A percentile compares a stretch with the other conserved stretches of the same genome.
Conservation (phyloP, 2,797 vertebrate genomes). For the Tenualosa ilisha region DNA sequence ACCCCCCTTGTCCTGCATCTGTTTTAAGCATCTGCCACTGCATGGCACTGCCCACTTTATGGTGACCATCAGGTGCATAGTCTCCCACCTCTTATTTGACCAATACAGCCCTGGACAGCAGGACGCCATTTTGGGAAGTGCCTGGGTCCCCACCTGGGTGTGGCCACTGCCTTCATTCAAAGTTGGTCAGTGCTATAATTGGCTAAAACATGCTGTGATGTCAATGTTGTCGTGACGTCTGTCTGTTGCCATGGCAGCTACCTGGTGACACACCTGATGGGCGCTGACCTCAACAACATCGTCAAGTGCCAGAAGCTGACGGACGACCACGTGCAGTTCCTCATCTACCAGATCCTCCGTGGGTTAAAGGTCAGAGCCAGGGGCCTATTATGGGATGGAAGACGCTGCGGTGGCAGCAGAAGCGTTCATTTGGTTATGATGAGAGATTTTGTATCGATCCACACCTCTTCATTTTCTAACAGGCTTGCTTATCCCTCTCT, state of each 20-base stretch:
- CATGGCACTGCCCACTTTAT: too few relatives aligned
- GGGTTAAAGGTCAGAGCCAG: constrained; percentile 86
- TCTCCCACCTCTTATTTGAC: too few relatives aligned
- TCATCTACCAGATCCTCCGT: constrained; percentile 97
- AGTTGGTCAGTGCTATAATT: neutral
- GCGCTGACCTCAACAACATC: constrained; percentile 98
- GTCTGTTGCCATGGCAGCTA: constrained; percentile 75
- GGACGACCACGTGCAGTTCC: constrained; percentile 98
- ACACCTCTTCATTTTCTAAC: neutral
- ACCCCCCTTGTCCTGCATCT: too few relatives aligned
- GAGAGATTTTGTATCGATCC: neutral
- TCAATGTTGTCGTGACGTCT: constrained; percentile 25
- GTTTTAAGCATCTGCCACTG: too few relatives aligned
- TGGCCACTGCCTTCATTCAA: neutral
- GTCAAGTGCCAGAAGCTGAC: constrained; percentile 99
- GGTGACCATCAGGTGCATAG: too few relatives aligned
- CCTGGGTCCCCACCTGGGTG: too few relatives aligned
- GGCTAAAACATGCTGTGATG: neutral
- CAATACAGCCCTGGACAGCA: too few relatives aligned
- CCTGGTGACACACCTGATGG: constrained; percentile 98
- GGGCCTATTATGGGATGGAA: neutral
- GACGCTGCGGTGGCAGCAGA: neutral
- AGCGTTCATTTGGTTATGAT: neutral
- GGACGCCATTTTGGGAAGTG: too few relatives aligned
- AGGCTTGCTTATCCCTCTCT: neutral